These are phyloP conservation scores for Drosophila aldrichi DNA, from an alignment of 2,888 invertebrate genomes.

Conservation along the genomic window DNA sequence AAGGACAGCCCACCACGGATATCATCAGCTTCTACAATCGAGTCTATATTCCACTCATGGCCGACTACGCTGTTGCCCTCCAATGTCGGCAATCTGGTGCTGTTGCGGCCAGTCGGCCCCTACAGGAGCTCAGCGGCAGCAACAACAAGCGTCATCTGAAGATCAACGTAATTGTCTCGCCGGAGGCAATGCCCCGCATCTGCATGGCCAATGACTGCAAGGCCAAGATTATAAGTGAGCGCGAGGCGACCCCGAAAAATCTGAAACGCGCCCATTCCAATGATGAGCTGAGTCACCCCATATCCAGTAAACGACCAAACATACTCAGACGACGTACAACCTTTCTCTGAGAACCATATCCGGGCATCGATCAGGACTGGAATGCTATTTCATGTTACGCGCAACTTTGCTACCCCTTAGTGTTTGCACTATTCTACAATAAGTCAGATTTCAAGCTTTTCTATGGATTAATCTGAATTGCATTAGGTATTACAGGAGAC, in stretches of 20 bases:
- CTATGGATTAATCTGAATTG: conserved; percentile 1
- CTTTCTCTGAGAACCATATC: conserved; percentile 15
- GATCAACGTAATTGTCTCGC: conserved; percentile 17
- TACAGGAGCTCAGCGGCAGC: conserved; percentile 28
- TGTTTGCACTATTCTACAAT: conserved; percentile 21
- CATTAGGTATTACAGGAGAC: neutral
- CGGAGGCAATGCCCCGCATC: conserved; percentile 24
- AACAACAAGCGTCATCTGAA: conserved; percentile 1
- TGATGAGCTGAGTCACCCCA: conserved; percentile 22
- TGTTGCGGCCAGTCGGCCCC: neutral
- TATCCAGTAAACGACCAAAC: conserved; percentile 49
- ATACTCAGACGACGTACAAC: conserved; percentile 53
- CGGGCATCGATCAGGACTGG: neutral
- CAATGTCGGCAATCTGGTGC: conserved; percentile 17
- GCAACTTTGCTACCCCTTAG: neutral
- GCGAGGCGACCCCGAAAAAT: conserved; percentile 11
- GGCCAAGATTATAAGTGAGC: conserved; percentile 11
- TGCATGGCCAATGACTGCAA: conserved; percentile 30
- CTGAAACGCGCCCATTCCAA: conserved; percentile 52
- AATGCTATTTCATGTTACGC: neutral
- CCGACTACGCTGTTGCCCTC: conserved; percentile 21
- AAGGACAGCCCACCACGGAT: conserved; percentile 28
- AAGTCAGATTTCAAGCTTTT: neutral
- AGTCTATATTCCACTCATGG: conserved; percentile 48
- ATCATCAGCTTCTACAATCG: conserved; percentile 65